A percentile compares a stretch with the other conserved stretches of the same genome.
These are phyloP conservation scores for Aulostomus chinensis DNA, from an alignment of 2,797 vertebrate species.

Conservation along the genomic window DNA sequence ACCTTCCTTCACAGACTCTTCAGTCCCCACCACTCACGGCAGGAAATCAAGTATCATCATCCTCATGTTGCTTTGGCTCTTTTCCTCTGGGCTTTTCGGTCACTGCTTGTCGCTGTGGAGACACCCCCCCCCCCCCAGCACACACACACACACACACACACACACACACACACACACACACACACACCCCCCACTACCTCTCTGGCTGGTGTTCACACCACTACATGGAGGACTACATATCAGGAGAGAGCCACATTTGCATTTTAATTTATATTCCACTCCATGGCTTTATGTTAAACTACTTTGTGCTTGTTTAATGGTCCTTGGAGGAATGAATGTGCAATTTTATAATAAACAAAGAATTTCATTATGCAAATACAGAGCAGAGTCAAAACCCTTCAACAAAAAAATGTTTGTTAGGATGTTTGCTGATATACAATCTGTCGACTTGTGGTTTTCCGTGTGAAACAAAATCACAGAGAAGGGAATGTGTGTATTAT, in stretches of 20 bases:
- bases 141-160: slow-evolving; percentile 37
- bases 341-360: slow-evolving; percentile 77
- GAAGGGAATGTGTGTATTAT: slow-evolving; percentile 31
- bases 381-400: slow-evolving; percentile 48
- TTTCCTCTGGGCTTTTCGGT: slow-evolving; percentile 42
- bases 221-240: slow-evolving; percentile 57
- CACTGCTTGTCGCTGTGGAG: slow-evolving; percentile 21
- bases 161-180: slow-evolving; percentile 34
- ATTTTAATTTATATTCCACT: slow-evolving; percentile 73
- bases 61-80: slow-evolving; percentile 50
- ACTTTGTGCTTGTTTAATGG: slow-evolving; percentile 78
- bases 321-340: slow-evolving; percentile 74
- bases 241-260: slow-evolving; percentile 71
- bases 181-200: slow-evolving; percentile 63
- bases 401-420: slow-evolving; percentile 56
- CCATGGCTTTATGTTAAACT: slow-evolving; percentile 65
- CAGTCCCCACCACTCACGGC: slow-evolving; percentile 52
- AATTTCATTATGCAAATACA: slow-evolving; percentile 79
- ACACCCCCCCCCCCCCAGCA: too few relatives aligned
- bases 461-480: slow-evolving; percentile 22
- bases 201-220: slow-evolving; percentile 53
- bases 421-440: slow-evolving; percentile 53
- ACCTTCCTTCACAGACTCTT: slow-evolving; percentile 16
- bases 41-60: slow-evolving; percentile 69
- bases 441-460: slow-evolving; percentile 41